A percentile compares a stretch with the other conserved stretches of the same genome.
These are phyloP conservation scores for Chauna torquata DNA, from an alignment of 2,113 vertebrate species.

Conservation along the genomic window DNA sequence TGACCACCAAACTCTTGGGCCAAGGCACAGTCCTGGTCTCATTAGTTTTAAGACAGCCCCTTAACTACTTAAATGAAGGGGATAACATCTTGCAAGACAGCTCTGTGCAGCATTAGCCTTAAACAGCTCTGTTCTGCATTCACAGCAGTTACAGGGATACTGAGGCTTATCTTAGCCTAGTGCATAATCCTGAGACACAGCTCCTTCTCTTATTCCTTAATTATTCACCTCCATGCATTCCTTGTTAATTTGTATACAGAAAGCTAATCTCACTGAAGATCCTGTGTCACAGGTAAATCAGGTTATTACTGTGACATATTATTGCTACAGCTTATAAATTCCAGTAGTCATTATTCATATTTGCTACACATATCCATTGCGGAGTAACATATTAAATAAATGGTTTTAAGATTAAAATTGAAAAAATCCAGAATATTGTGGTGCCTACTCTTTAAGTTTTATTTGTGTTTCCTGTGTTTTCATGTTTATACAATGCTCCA, in stretches of 20 bases:
- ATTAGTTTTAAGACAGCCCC: background rate
- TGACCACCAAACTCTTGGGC: background rate
- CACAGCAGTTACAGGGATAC: fast-evolving
- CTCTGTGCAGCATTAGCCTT: background rate
- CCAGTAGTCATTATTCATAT: background rate
- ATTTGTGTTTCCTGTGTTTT: background rate
- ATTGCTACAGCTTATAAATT: background rate
- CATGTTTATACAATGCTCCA: background rate
- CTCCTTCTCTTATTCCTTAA: background rate
- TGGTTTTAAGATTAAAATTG: background rate
- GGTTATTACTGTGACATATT: background rate
- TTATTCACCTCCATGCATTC: background rate
- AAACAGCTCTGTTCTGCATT: background rate
- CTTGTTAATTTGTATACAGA: background rate
- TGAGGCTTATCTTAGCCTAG: background rate
- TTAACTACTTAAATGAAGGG: background rate
- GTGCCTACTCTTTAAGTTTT: background rate
- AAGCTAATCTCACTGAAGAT: background rate
- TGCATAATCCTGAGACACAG: background rate
- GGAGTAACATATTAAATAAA: background rate
- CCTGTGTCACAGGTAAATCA: background rate
- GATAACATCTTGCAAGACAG: background rate
- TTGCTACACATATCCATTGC: background rate
- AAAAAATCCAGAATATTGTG: background rate
- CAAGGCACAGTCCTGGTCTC: background rate